Evolutionary conservation across 2,113 vertebrate genomes (phyloP).

Genomic region (Mormoops blainvillei): DNA sequence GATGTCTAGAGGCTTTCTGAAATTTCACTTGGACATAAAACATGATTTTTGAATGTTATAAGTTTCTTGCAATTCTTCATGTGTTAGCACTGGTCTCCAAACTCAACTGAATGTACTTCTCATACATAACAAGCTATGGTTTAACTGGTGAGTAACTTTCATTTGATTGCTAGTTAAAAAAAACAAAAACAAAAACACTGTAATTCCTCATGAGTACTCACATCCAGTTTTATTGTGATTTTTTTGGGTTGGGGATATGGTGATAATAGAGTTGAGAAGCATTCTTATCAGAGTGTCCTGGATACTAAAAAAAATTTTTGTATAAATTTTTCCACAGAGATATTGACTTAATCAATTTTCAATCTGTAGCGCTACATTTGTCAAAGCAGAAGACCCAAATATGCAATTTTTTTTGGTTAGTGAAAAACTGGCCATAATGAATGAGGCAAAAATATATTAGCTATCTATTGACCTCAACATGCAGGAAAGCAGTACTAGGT

Average conservation of each 20-base stretch:
- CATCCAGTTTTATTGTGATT: background rate
- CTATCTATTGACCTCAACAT: conserved; percentile 61
- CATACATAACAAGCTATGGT: background rate
- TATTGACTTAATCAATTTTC: conserved; percentile 69
- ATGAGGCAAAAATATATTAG: conserved; percentile 53
- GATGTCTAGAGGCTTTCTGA: background rate
- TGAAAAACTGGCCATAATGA: conserved; percentile 47
- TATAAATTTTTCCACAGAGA: conserved; percentile 33
- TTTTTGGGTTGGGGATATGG: background rate
- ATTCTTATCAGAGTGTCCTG: conserved; percentile 25
- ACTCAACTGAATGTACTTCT: background rate
- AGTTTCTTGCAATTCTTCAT: background rate
- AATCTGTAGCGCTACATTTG: conserved; percentile 39
- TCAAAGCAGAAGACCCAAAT: conserved; percentile 54
- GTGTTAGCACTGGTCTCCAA: background rate
- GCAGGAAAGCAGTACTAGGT: conserved; percentile 61
- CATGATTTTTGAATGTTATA: background rate
- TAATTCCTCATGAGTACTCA: background rate
- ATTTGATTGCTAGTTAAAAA: background rate
- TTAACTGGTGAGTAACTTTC: background rate
- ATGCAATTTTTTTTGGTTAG: conserved; percentile 43
- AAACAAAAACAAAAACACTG: background rate
- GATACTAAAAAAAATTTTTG: conserved; percentile 22
- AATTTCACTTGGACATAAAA: background rate
- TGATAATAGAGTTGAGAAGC: background rate